Evolutionary conservation across 2,888 invertebrate genomes (phyloP).

Genomic region (Mythimna vitellina): DNA sequence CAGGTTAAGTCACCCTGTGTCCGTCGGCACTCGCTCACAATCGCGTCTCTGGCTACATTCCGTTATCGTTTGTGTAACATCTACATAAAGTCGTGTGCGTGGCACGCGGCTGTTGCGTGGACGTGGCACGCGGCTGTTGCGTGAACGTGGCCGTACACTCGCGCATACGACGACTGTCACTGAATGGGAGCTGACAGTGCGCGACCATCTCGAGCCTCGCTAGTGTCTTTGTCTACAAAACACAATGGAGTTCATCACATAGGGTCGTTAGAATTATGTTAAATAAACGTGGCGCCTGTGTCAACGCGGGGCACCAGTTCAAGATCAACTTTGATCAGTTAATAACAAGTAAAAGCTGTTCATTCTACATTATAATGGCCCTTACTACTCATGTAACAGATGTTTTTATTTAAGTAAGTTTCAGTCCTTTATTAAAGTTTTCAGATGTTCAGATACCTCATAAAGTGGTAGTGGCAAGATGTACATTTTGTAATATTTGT

Average conservation of each 20-base stretch:
- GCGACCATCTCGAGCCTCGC: not conserved
- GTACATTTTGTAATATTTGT: not conserved
- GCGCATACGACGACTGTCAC: not conserved
- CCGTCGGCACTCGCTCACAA: not conserved
- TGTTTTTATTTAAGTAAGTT: not conserved
- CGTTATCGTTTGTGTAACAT: not conserved
- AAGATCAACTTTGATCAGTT: not conserved
- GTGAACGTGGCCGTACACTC: not conserved
- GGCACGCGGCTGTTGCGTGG: not conserved
- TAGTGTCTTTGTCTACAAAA: not conserved
- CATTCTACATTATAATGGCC: not conserved
- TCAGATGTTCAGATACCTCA: not conserved
- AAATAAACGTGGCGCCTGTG: not conserved
- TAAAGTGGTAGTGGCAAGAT: too few relatives aligned
- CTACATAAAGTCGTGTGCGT: not conserved
- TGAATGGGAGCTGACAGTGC: not conserved
- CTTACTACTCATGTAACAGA: not conserved
- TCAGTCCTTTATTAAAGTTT: too few relatives aligned
- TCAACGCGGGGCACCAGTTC: not conserved
- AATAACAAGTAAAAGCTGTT: not conserved
- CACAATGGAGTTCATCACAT: not conserved
- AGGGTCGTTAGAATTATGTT: not conserved
- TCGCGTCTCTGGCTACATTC: not conserved
- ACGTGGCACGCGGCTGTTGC: too few relatives aligned
- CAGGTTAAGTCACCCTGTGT: too few relatives aligned